Conservation (phyloP, 2,888 invertebrate species). For the Zygaena filipendulae region DNA sequence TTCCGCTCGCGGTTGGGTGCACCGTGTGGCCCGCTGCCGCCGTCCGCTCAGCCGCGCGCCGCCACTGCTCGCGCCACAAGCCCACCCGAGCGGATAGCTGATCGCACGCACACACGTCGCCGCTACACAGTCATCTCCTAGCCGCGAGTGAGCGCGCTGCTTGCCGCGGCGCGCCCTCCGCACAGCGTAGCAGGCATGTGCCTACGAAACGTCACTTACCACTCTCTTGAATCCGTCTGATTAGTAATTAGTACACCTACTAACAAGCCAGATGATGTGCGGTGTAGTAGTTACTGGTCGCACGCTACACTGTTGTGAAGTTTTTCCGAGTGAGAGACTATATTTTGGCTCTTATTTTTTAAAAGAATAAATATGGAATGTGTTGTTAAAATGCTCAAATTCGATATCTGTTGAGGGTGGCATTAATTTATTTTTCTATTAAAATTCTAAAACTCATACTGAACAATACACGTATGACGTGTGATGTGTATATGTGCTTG, state of each 20-base stretch:
- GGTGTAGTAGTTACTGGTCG: no score
- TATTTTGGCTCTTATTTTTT: no score
- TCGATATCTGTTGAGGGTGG: no score
- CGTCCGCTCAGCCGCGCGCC: conserved; percentile 25
- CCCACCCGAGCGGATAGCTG: conserved; percentile 21
- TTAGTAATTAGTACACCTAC: conserved; percentile 45
- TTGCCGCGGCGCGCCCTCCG: conserved; percentile 52
- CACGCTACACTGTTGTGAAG: no score
- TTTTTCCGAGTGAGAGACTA: conserved; percentile 36
- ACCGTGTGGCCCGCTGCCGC: conserved; percentile 13
- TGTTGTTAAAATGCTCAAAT: conserved; percentile 51
- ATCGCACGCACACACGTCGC: conserved; percentile 29
- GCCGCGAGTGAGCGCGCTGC: conserved; percentile 65
- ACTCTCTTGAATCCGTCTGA: conserved; percentile 45
- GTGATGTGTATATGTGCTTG: conserved; percentile 31
- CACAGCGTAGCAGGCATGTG: conserved; percentile 46
- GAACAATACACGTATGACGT: no score
- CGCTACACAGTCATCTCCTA: conserved; percentile 50
- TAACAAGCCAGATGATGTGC: no score
- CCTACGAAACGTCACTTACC: conserved; percentile 53
- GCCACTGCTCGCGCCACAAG: conserved; percentile 20
- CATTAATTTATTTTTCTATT: no score
- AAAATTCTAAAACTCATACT: no score
- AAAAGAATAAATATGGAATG: conserved; percentile 47
- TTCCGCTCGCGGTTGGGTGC: conserved; percentile 7